These are phyloP conservation scores for Yponomeuta sedellus DNA, from an alignment of 2,888 invertebrate species.

Conservation along the genomic window DNA sequence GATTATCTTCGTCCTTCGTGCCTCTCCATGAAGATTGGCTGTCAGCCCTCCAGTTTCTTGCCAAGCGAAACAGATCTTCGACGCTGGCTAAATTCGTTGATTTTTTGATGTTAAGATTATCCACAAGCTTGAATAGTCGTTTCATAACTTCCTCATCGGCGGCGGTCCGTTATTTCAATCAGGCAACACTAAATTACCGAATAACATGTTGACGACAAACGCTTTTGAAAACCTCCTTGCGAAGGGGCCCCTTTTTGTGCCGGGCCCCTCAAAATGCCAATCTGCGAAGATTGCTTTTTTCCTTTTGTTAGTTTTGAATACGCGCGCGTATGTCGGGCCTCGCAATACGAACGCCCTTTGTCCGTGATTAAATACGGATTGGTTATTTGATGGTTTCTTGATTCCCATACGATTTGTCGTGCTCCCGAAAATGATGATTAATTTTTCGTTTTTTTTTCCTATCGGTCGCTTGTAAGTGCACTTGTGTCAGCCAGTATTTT, in stretches of 20 bases:
- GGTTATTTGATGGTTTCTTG: slow-evolving; percentile 74
- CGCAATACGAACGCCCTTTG: slow-evolving; percentile 53
- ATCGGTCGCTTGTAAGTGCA: neutral
- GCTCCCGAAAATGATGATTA: slow-evolving; percentile 44
- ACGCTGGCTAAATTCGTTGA: too few species aligned
- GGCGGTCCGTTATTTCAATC: slow-evolving; percentile 48
- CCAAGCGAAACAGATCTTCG: too few species aligned
- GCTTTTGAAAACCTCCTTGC: slow-evolving; percentile 65
- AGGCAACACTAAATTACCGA: slow-evolving; percentile 74
- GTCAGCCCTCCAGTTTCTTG: too few species aligned
- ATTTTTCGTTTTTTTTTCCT: slow-evolving; percentile 35
- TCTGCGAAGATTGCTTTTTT: slow-evolving; percentile 75
- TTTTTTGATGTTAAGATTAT: neutral
- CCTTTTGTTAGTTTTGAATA: slow-evolving; percentile 74
- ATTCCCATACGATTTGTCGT: slow-evolving; percentile 53
- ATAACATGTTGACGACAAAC: slow-evolving; percentile 74
- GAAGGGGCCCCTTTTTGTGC: slow-evolving; percentile 53
- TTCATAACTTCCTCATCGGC: slow-evolving; percentile 20
- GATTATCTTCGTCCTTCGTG: too few species aligned
- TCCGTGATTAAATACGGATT: slow-evolving; percentile 73
- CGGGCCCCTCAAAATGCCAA: slow-evolving; percentile 68
- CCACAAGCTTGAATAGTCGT: neutral
- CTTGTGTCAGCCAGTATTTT: too few species aligned
- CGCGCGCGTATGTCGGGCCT: slow-evolving; percentile 52
- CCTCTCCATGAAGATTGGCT: too few species aligned